Evolutionary conservation across 53 echinoderm and acorn worm species (phyloP).

Genomic region (Echinometra lucunter): DNA sequence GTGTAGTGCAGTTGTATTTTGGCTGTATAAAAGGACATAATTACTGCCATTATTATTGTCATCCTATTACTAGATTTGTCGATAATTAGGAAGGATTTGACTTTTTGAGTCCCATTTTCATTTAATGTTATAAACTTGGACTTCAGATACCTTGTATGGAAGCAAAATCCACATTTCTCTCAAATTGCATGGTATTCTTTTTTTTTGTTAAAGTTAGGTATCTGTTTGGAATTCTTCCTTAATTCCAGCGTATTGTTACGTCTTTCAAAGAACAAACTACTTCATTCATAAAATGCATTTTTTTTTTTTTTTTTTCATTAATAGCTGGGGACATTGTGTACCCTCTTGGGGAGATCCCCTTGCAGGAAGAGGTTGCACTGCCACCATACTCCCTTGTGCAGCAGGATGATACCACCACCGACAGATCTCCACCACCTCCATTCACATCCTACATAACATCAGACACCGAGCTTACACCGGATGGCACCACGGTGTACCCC

Average conservation of each 20-base stretch:
- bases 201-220: no score
- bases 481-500: conserved; percentile 3
- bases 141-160: no score
- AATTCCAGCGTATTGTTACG: neutral
- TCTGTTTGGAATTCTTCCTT: neutral
- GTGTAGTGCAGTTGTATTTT: no score
- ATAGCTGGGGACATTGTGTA: conserved; percentile 7
- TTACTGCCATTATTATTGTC: no score
- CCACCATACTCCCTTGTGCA: conserved; percentile 44
- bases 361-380: conserved; percentile 2
- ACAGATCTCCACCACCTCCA: conserved; percentile 38
- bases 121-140: no score
- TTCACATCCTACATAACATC: conserved; percentile 40
- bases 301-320: neutral
- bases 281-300: neutral
- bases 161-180: no score
- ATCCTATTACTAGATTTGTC: no score
- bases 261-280: neutral
- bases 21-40: no score
- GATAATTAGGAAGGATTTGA: no score
- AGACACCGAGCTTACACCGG: conserved; percentile 21
- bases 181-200: no score
- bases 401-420: neutral
- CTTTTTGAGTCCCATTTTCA: no score
- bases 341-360: neutral